Evolutionary conservation across 2,797 vertebrate genomes (phyloP), one percentile per base, ranked within the genome.

Genomic region (Premnoplex brunnescens): DNA sequence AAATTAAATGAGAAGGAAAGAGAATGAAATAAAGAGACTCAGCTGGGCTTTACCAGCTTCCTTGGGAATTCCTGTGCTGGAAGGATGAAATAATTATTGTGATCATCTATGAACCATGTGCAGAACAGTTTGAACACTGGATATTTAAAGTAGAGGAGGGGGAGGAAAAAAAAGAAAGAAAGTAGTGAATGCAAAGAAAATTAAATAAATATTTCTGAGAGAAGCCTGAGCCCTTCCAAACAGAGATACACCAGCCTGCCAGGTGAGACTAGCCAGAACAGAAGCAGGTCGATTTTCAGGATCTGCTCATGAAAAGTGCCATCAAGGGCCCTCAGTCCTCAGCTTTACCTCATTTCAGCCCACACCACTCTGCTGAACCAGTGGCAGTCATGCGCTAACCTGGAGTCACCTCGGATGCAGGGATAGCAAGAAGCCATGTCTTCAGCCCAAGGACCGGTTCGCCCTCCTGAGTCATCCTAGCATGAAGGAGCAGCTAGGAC

Each of bases 391-490:
- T 59, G 18, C 0, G 79, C 94, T 96, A 85, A 98, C 96, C 97
- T 98, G 91, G 95, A 94, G 73, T 95, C 95, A 82, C 91, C 93
- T 87, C 76, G 94, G 96, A 98, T 18, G 84, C 97, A 97, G 39
- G 93, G 94, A 85, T 91, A 97, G 85, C 97, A 98, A 56, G 95
- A 93, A 88, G 96, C 85, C 97, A 97, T 97, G 94, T 92, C 97
- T 94, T 54, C 69, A 90, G 79, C 46, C 15, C 66, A 60, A 41
- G 74, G 34, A 86, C 18, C 44, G 1, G 72, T 59, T 74, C 4
- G 0, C 22, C 21, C 68, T 95, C 95, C 93, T 37, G 37, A 58
- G 26, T 94, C 88, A 96, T 96, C 78, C 86, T 92, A 97, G 91
- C 90, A 86, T 0, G 20, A 72, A 56, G 75, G 43, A 79, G 77